phyloP scores from a whole-genome alignment of 2,888 invertebrate species.

The Eutolmus rufibarbis region DNA sequence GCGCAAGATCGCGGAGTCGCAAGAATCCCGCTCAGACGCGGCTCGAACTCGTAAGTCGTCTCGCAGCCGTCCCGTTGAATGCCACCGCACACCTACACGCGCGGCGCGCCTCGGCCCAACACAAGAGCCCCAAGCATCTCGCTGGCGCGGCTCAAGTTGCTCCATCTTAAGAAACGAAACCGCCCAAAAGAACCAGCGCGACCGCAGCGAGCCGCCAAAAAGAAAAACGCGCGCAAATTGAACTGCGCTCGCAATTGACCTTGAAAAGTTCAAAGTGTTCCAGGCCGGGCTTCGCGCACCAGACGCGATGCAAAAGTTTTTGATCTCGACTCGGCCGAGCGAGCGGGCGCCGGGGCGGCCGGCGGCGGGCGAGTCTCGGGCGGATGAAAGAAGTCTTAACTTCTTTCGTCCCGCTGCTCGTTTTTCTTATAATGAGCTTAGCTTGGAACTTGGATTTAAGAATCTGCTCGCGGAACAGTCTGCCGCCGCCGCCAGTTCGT shows the following conservation, averaged over 20 bases:
- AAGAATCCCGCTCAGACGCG: background rate
- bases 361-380: background rate
- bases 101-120: background rate
- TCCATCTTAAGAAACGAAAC: constrained; percentile 17
- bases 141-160: background rate
- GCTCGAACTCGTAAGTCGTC: background rate
- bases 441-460: constrained; percentile 24
- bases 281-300: constrained; percentile 6
- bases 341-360: background rate
- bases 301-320: constrained; percentile 27
- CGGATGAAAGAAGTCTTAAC: background rate
- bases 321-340: background rate
- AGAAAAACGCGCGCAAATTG: background rate
- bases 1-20: background rate
- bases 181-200: background rate
- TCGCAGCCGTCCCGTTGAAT: background rate
- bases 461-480: constrained; percentile 18
- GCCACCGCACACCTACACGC: background rate
- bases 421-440: constrained; percentile 34
- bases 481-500: background rate
- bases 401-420: background rate
- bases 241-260: constrained; percentile 37
- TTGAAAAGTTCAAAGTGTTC: constrained; percentile 36
- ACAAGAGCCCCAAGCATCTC: background rate
- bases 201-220: background rate